These are phyloP conservation scores for Terrapene triunguis DNA, from an alignment of 2,113 vertebrate genomes.

Conservation along the genomic window DNA sequence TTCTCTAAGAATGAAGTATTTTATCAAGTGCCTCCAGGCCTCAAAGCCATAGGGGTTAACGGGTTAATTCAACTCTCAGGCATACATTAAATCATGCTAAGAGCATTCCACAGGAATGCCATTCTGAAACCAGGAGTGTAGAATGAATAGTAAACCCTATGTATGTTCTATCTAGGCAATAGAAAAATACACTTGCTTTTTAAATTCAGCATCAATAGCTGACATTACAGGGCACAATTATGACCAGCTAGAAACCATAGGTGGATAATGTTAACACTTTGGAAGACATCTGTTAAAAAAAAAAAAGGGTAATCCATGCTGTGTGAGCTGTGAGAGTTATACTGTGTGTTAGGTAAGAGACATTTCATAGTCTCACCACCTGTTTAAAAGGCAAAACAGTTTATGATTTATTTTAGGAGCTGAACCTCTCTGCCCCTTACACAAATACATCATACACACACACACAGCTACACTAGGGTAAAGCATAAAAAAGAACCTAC, in stretches of 20 bases:
- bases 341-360: background rate
- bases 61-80: conserved; percentile 42
- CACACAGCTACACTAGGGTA: background rate
- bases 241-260: fast-evolving
- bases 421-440: background rate
- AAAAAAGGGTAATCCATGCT: background rate
- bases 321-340: background rate
- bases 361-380: background rate
- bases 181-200: background rate
- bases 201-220: background rate
- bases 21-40: fast-evolving
- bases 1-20: fast-evolving
- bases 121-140: background rate
- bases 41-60: background rate
- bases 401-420: background rate
- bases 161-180: background rate
- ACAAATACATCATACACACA: background rate
- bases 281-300: background rate
- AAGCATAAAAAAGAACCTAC: background rate
- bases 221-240: background rate
- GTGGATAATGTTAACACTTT: background rate
- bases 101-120: conserved; percentile 63
- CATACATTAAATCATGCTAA: background rate
- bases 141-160: background rate
- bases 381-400: conserved; percentile 33